Conservation (phyloP, 2,797 vertebrate species). For the Orientallactaga sibirica region DNA sequence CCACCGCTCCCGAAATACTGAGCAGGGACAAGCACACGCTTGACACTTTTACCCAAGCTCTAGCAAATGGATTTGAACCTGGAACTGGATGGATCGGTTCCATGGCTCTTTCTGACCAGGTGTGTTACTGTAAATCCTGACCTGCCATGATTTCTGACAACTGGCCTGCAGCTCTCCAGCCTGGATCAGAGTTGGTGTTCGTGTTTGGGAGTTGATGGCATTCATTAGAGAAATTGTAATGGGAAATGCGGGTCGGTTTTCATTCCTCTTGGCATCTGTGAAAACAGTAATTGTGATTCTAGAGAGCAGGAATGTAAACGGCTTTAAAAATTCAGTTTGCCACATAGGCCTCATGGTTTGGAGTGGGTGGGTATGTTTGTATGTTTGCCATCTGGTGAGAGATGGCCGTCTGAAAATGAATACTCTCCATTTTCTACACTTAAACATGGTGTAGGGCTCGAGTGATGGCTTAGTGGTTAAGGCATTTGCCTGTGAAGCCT, state of each 20-base stretch:
- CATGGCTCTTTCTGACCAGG: neutral
- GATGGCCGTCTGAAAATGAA: neutral
- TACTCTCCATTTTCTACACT: neutral
- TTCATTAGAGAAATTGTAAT: conserved; percentile 51
- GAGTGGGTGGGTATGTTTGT: neutral
- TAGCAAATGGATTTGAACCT: neutral
- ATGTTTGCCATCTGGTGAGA: neutral
- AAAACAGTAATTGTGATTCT: conserved; percentile 59
- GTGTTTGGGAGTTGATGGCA: neutral
- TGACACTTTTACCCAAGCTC: neutral
- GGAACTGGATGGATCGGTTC: neutral
- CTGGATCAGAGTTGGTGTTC: conserved; percentile 25
- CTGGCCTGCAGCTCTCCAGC: neutral
- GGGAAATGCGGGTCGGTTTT: conserved; percentile 68
- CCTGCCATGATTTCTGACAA: neutral
- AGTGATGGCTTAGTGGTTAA: too few species aligned
- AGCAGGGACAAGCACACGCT: neutral
- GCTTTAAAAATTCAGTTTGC: conserved; percentile 60
- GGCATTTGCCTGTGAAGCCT: too few species aligned
- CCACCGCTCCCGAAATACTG: fast-evolving
- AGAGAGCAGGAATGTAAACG: conserved; percentile 65
- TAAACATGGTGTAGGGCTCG: too few species aligned
- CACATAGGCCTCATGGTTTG: neutral
- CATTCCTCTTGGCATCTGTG: conserved; percentile 56
- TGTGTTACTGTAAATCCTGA: neutral